These are phyloP conservation scores for Pseudomyrmex flavicornis DNA, from an alignment of 1,140 invertebrate species.

Conservation along the genomic window DNA sequence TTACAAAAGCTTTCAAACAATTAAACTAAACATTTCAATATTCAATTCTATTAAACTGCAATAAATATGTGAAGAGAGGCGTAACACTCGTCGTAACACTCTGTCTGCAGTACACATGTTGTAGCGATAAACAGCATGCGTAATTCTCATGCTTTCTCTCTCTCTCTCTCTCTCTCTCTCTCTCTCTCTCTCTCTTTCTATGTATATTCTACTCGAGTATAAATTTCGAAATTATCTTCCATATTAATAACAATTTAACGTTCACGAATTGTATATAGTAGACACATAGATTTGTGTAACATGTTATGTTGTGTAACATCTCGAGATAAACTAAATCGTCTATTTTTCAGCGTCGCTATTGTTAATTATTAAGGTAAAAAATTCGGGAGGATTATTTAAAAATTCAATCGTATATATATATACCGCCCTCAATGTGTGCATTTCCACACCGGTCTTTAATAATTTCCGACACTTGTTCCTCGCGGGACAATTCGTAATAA, in stretches of 20 bases:
- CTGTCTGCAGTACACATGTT: not conserved
- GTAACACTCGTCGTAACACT: not conserved
- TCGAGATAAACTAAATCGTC: too few relatives aligned
- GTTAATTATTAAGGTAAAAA: not conserved
- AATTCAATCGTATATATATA: conserved; percentile 5
- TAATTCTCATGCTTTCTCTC: not conserved
- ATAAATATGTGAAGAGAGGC: not conserved
- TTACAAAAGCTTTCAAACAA: conserved; percentile 44
- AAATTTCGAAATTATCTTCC: conserved; percentile 6
- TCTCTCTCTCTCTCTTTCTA: too few relatives aligned
- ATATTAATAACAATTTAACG: conserved; percentile 19
- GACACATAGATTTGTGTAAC: not conserved
- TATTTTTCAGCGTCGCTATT: not conserved
- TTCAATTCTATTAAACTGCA: conserved; percentile 16
- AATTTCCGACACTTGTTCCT: conserved; percentile 18
- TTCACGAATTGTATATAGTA: not conserved
- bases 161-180: too few relatives aligned
- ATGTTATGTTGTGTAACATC: not conserved
- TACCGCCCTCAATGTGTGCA: not conserved
- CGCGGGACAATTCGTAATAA: conserved; percentile 54
- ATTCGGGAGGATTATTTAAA: not conserved
- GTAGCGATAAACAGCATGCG: conserved; percentile 11
- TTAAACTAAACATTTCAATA: conserved; percentile 46
- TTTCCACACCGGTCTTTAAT: conserved; percentile 16
- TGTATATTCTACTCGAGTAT: not conserved